Base-by-base conservation (phyloP, 1,140 invertebrate species). In the Cephus cinctus region DNA sequence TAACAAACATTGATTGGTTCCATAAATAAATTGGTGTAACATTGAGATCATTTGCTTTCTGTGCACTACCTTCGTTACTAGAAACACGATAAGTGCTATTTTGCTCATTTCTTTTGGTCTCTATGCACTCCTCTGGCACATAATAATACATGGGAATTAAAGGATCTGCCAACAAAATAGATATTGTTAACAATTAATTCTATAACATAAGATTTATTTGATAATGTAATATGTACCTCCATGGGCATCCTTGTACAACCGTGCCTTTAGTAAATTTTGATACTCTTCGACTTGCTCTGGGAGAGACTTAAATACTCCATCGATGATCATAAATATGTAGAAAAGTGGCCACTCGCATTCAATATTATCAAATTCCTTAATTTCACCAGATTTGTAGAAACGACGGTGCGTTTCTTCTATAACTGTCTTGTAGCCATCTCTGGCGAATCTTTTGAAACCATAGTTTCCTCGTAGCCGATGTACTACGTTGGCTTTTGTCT, bases 1-100 rank as follows among this genome's bases (percentile, higher is more conserved):
- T 92, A 40, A 98, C 84, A 71, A 96, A 97, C 75, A 99, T 79
- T 1, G 96, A 86, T 78, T 99, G 96, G 51, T 94, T 94, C 94
- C 94, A 96, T 4, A 89, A 73, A 66, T 84, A 88, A 22, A 84
- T 65, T 1, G 87, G 84, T 20, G 78, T 77, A 41, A 79, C 81
- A 9, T 86, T 77, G 57, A 72, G 46, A 34, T 79, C 64, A 45
- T 20, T 49, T 21, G 19, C 35, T 54, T 48, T 63, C 2, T 45
- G 23, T 3, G 59, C 59, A 47, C 63, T 70, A 6, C 76, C 73
- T 71, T 83, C 77, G 51, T 73, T 73, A 53, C 83, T 86, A 1
- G 87, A 74, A 34, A 84, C 43, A 58, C 86, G 79, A 3, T 81
- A 70, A 27, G 86, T 84, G 36, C 81, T 85, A 32, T 89, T 86